Base-by-base conservation (phyloP, 2,888 invertebrate species). In the Cryptocephalus primarius region DNA sequence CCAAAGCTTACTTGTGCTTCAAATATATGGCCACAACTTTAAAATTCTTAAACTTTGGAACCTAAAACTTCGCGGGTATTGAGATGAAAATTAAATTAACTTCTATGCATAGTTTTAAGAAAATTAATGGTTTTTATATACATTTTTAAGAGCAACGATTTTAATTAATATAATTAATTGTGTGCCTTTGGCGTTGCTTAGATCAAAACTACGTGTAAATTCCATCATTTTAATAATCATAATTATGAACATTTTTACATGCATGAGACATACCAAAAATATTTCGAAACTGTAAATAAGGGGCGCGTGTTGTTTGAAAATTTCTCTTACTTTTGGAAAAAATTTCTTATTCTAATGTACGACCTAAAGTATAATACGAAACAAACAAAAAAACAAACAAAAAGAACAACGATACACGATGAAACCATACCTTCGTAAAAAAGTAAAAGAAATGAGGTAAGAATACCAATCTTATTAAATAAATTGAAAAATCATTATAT, bases 171-270 rank as follows among this genome's bases (percentile, higher is more conserved):
- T 22, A 4, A 22, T 6, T 22, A 22, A 22, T 6, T 22, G 22
- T 22, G 22, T 22, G 22, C 22, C 22, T 22, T 22, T 22, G 22
- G 22, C 22, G 6, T 11, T 36, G 36, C 6, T 4, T 4, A 2
- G 6, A 12, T 36, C 2, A 36, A 36, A 36, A 12, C 12, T 36
- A n/a, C n/a, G 2, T 4, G 36, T 36, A 36, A 36, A 36, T 36
- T 36, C 36, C 36, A 11, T 36, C 36, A 43, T 56, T 61, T 60
- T 61, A 59, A 64, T 66, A 63, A 58, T 65, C 62, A 63, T 66
- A 31, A 33, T 22, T 42, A 67, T 68, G 65, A 67, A 67, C 68
- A 68, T 67, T 67, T 68, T 68, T 68, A 68, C 68, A 68, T 67
- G 65, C 65, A 66, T 60, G 58, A 62, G 60, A 62, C 61, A 63